Percentiles rank a stretch among this genome's conserved stretches.
These are phyloP conservation scores for Perognathus longimembris DNA, from an alignment of 2,113 vertebrate genomes.

Conservation along the genomic window DNA sequence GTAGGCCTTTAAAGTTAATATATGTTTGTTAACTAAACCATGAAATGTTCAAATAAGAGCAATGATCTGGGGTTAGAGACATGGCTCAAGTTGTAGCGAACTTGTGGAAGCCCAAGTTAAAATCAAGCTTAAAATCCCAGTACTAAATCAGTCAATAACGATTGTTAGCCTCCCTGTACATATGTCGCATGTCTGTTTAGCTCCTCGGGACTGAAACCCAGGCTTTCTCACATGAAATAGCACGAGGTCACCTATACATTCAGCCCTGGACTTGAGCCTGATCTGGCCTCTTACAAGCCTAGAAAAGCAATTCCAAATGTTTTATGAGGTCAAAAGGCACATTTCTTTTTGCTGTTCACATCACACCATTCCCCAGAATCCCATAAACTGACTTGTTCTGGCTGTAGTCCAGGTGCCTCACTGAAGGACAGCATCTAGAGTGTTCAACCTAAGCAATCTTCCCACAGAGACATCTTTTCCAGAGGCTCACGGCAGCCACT, in stretches of 20 bases:
- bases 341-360: not conserved
- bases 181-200: not conserved
- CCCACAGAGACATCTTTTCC: not conserved
- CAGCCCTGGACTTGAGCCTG: not conserved
- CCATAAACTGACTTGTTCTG: not conserved
- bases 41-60: no score
- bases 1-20: not conserved
- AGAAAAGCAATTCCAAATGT: not conserved
- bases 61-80: no score
- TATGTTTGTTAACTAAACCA: not conserved
- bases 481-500: not conserved
- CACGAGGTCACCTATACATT: fast-evolving
- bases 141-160: no score
- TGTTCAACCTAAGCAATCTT: not conserved
- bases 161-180: no score
- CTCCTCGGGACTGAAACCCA: not conserved
- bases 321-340: not conserved
- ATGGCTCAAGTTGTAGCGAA: no score
- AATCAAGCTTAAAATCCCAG: no score
- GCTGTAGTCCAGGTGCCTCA: not conserved
- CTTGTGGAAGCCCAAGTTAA: no score
- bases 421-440: not conserved
- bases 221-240: not conserved
- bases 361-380: not conserved
- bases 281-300: not conserved